These are phyloP conservation scores for Phyllotreta cruciferae DNA, from an alignment of 2,888 invertebrate genomes.

Conservation along the genomic window DNA sequence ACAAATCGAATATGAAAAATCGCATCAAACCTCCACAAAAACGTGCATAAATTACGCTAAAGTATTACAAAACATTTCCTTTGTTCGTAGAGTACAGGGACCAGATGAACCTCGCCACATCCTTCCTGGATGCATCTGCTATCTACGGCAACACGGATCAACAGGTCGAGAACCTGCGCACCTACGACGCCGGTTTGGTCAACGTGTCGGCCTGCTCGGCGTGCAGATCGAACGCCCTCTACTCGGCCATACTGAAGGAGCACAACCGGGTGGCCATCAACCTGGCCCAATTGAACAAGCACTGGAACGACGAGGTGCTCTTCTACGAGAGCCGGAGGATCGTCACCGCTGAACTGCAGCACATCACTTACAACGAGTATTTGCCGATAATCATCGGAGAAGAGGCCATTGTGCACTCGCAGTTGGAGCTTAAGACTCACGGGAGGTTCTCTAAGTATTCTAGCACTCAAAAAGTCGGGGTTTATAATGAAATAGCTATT, in stretches of 20 bases:
- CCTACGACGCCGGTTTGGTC: conserved; percentile 75
- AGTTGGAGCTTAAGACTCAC: conserved; percentile 68
- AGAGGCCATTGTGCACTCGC: conserved; percentile 70
- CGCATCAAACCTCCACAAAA: background rate
- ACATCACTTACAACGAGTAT: conserved; percentile 85
- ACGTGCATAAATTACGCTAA: no score
- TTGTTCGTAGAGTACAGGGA: conserved; percentile 69
- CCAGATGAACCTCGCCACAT: conserved; percentile 85
- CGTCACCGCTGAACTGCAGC: conserved; percentile 81
- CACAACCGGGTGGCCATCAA: conserved; percentile 81
- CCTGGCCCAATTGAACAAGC: conserved; percentile 73
- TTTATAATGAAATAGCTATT: conserved; percentile 79
- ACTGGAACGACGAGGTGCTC: conserved; percentile 80
- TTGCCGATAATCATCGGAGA: conserved; percentile 79
- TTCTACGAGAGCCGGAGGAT: conserved; percentile 79
- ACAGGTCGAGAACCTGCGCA: conserved; percentile 72
- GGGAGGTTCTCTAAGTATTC: conserved; percentile 84
- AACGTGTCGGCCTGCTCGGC: conserved; percentile 71
- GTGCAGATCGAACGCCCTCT: conserved; percentile 74
- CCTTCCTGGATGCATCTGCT: conserved; percentile 83
- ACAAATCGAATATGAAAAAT: no score
- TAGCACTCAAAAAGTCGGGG: conserved; percentile 79
- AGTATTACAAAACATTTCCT: background rate
- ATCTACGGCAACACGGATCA: conserved; percentile 81
- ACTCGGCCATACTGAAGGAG: conserved; percentile 75